These are phyloP conservation scores for Gadopsis bispinosus DNA, from an alignment of 2,797 vertebrate species.

Conservation along the genomic window DNA sequence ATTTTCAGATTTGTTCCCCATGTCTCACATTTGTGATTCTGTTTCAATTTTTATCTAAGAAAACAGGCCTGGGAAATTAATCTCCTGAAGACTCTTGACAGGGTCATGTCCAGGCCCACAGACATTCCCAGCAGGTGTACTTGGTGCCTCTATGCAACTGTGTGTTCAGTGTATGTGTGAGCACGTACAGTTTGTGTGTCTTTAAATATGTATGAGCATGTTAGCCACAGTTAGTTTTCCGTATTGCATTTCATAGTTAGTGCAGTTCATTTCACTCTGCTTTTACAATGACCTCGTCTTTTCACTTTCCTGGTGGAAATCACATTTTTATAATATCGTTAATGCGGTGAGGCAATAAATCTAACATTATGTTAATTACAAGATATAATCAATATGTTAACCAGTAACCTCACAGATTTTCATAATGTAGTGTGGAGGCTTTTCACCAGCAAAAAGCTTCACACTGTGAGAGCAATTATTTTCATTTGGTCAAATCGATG, in stretches of 20 bases:
- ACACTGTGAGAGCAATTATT: background rate
- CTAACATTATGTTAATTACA: conserved; percentile 11
- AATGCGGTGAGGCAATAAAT: conserved; percentile 14
- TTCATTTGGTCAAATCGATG: background rate
- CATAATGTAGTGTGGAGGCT: background rate
- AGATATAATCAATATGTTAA: conserved; percentile 21
- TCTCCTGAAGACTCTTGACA: conserved; percentile 76
- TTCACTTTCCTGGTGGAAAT: conserved; percentile 10
- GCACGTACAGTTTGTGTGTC: conserved; percentile 22
- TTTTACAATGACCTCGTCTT: conserved; percentile 7
- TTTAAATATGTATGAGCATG: conserved; percentile 46
- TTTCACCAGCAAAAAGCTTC: background rate
- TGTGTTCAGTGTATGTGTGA: conserved; percentile 28
- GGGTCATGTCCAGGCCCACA: conserved; percentile 76
- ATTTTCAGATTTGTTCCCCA: conserved; percentile 71
- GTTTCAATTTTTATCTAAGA: conserved; percentile 76
- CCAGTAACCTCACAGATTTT: conserved; percentile 13
- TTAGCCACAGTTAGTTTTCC: conserved; percentile 28
- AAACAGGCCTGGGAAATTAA: conserved; percentile 82
- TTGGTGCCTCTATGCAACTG: conserved; percentile 29
- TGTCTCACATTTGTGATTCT: conserved; percentile 65
- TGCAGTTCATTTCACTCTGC: conserved; percentile 23
- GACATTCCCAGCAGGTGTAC: conserved; percentile 75
- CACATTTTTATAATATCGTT: conserved; percentile 3
- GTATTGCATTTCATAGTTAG: conserved; percentile 12